Percentiles rank a stretch among this genome's conserved stretches.
phyloP scores from a whole-genome alignment of 2,113 vertebrate genomes.

The Macaca fascicularis region T2T-MFA8v1.1 NC_088384.1:69109001-69109500 shows the following conservation, averaged over 20 bases:
- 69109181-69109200: neutral
- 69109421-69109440: neutral
- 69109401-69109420: neutral
- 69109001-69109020: constrained; percentile 51
- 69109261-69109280: neutral
- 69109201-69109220: neutral
- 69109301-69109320: neutral
- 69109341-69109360: neutral
- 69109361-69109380: neutral
- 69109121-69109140: neutral
- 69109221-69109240: neutral
- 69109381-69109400: neutral
- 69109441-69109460: neutral
- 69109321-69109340: neutral
- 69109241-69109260: neutral
- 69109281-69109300: neutral
- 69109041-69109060: constrained; percentile 30
- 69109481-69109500: neutral
- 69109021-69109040: constrained; percentile 50
- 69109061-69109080: constrained; percentile 42
- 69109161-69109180: neutral
- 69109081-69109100: neutral
- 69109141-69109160: neutral
- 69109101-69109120: neutral
- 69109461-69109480: neutral